These are phyloP conservation scores for Helostoma temminkii DNA, from an alignment of 2,797 vertebrate genomes.

Conservation along the genomic window DNA sequence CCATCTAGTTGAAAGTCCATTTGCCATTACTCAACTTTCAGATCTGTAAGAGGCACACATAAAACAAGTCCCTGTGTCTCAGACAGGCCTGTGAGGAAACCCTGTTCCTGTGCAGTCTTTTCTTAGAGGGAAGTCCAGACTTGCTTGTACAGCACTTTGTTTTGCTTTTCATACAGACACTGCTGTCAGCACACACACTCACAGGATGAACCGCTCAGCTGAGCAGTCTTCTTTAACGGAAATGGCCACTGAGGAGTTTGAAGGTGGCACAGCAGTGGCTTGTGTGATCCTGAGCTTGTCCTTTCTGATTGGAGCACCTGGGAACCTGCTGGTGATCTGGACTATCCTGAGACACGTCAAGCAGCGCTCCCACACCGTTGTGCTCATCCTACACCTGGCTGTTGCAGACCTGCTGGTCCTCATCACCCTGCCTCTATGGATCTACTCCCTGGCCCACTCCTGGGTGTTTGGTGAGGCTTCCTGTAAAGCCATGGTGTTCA, in stretches of 20 bases:
- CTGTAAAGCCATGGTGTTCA: constrained; percentile 86
- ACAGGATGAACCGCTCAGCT: constrained; percentile 72
- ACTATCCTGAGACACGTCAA: constrained; percentile 86
- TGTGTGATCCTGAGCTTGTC: constrained; percentile 86
- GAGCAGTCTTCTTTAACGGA: constrained; percentile 22
- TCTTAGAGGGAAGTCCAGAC: constrained; percentile 79
- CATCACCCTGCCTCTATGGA: constrained; percentile 90
- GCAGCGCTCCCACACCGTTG: constrained; percentile 85
- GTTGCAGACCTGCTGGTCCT: constrained; percentile 88
- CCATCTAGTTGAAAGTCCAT: no score
- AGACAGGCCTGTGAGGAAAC: constrained; percentile 64
- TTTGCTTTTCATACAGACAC: constrained; percentile 68
- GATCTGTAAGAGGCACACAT: constrained; percentile 39
- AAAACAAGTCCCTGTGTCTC: constrained; percentile 55
- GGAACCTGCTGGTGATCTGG: constrained; percentile 91
- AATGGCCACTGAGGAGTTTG: constrained; percentile 67
- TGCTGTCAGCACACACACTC: constrained; percentile 64
- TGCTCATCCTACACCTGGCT: constrained; percentile 89
- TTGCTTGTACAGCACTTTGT: constrained; percentile 69
- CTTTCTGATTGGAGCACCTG: constrained; percentile 87
- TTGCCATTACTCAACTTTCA: no score
- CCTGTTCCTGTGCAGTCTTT: constrained; percentile 67
- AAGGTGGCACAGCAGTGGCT: constrained; percentile 67
- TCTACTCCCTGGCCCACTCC: constrained; percentile 85
- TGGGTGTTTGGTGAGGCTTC: constrained; percentile 86